Conservation (phyloP, 2,888 invertebrate species). For the Lasius platythorax region DNA sequence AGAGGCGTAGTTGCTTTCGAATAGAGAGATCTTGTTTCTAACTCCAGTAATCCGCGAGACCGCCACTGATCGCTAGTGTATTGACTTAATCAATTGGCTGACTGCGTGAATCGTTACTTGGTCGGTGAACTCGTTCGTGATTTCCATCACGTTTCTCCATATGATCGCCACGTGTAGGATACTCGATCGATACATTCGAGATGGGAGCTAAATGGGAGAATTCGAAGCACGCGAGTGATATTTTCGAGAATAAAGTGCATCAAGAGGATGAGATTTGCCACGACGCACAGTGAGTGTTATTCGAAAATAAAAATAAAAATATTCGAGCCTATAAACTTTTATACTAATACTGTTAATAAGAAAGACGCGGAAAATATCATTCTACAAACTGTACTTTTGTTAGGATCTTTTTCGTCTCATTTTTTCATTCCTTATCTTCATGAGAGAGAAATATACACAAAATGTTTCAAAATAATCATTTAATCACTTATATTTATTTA, state of each 20-base stretch:
- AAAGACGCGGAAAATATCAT: no score
- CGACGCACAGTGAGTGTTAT: constrained; percentile 61
- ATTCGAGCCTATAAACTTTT: background rate
- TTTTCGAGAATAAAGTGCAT: constrained; percentile 46
- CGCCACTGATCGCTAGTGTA: background rate
- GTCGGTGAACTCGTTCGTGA: constrained; percentile 29
- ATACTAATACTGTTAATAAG: background rate
- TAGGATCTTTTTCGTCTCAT: no score
- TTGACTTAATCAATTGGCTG: constrained; percentile 4
- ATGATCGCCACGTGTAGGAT: constrained; percentile 68
- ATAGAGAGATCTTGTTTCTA: background rate
- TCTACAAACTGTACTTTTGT: no score
- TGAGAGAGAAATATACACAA: background rate
- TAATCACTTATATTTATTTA: background rate
- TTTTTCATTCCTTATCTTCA: background rate
- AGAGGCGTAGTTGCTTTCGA: background rate
- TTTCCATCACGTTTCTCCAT: constrained; percentile 60
- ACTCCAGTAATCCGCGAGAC: background rate
- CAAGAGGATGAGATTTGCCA: constrained; percentile 49
- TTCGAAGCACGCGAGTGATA: constrained; percentile 35
- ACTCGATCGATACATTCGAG: constrained; percentile 5
- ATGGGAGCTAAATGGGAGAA: constrained; percentile 66
- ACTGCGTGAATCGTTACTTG: background rate
- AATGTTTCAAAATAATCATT: background rate
- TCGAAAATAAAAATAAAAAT: constrained; percentile 5